A percentile compares a stretch with the other conserved stretches of the same genome.
Conservation (phyloP, 2,888 invertebrate genomes). For the Volucella zonaria region DNA sequence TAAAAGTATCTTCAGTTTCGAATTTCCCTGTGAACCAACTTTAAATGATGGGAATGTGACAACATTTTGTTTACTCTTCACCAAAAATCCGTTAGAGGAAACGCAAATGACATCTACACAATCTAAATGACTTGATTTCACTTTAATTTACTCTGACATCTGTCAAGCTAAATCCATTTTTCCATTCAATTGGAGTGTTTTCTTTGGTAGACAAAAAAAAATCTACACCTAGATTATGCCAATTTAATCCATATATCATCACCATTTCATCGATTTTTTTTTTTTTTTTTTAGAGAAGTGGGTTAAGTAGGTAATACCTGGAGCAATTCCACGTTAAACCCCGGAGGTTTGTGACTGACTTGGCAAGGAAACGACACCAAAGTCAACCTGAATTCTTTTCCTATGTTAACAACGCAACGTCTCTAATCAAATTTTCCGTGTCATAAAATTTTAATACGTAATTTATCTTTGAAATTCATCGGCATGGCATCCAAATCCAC, state of each 20-base stretch:
- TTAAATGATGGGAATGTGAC: conserved; percentile 21
- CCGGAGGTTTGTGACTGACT: background rate
- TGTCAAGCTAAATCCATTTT: background rate
- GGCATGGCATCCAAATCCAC: conserved; percentile 22
- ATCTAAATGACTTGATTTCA: background rate
- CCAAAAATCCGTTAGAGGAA: background rate
- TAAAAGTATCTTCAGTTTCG: conserved; percentile 24
- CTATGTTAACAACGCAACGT: background rate
- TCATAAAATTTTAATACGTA: conserved; percentile 70
- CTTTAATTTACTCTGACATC: conserved; percentile 4
- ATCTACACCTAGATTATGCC: background rate
- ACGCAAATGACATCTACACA: conserved; percentile 3
- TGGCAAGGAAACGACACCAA: background rate
- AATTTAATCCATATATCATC: conserved; percentile 30
- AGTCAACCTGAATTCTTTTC: conserved; percentile 42
- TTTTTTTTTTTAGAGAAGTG: too few species aligned
- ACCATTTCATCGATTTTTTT: background rate
- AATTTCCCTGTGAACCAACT: conserved; percentile 22
- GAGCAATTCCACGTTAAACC: conserved; percentile 6
- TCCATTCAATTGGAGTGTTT: background rate
- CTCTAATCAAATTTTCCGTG: conserved; percentile 67
- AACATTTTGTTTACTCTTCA: conserved; percentile 27
- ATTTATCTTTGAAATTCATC: conserved; percentile 65
- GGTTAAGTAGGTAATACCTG: too few species aligned
- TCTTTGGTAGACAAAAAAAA: background rate